Base-by-base conservation (phyloP, 2,888 invertebrate genomes). In the Folsomia candida region DNA sequence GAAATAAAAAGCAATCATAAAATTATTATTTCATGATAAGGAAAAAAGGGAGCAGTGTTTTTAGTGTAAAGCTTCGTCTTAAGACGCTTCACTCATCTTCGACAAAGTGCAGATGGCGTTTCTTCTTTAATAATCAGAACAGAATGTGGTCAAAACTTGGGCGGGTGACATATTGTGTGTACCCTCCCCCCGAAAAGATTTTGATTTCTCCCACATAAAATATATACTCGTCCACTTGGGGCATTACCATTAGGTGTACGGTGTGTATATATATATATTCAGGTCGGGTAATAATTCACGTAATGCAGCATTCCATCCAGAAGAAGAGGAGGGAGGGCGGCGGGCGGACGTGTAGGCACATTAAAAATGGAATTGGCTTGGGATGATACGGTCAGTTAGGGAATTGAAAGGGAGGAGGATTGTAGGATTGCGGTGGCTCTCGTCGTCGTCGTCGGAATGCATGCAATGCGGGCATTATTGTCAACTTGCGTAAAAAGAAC, bases 381-480 rank as follows among this genome's bases (percentile, higher is more conserved):
- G 47, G 18, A 9, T 47, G 47, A 47, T 47, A 47, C n/a, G 22
- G 57, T 57, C 57, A 57, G 57, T 57, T 57, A 60, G 60, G n/a
- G 9, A 60, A 60, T 60, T 60, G 24, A 25, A 47, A 60, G 60
- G 60, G n/a, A 60, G 22, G 25, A 60, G 57, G 6, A 26, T 60
- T 11, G 22, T n/a, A 57, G 6, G n/a, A n/a, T n/a, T n/a, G 57
- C n/a, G 22, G 11, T 57, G 20, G 57, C n/a, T n/a, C n/a, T n/a
- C n/a, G n/a, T 6, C 18, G 57, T 57, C 20, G 20, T 11, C 22
- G 20, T n/a, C 11, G 57, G 20, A 57, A 11, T 6, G 57, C 47
- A 47, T 57, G 57, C n/a, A 57, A n/a, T n/a, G 47, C 14, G 47
- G 47, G 57, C n/a, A 57, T 47, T 47, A 47, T 47, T 47, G 47